Evolutionary conservation across 53 echinoderm and acorn worm genomes (phyloP).

Genomic region (Patiria pectinifera): DNA sequence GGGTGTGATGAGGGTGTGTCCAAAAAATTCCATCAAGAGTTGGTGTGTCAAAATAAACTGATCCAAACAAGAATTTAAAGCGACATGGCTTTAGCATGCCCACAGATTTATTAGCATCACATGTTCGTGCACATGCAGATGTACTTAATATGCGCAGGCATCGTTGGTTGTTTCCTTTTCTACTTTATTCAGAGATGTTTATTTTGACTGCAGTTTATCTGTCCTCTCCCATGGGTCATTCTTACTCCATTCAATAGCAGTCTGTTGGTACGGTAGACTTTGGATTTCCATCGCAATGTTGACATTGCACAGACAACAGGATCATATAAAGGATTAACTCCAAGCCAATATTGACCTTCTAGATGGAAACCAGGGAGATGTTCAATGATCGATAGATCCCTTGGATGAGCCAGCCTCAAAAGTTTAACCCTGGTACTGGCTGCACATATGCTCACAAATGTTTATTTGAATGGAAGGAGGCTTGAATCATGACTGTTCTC

Average conservation of each 20-base stretch:
- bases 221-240: background rate
- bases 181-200: background rate
- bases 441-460: background rate
- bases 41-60: no score
- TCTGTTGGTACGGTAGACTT: slow-evolving; percentile 26
- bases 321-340: background rate
- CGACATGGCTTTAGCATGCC: no score
- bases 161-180: background rate
- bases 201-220: background rate
- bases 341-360: slow-evolving; percentile 27
- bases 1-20: no score
- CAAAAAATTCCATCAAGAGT: no score
- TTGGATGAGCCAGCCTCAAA: slow-evolving; percentile 1
- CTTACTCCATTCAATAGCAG: background rate
- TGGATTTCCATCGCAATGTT: slow-evolving; percentile 1
- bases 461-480: slow-evolving; percentile 4
- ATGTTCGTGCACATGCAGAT: background rate
- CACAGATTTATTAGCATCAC: no score
- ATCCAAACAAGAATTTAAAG: no score
- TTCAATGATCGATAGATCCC: slow-evolving; percentile 22
- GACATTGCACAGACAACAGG: background rate
- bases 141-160: background rate
- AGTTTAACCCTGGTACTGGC: no score
- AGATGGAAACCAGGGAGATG: slow-evolving; percentile 11
- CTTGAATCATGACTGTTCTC: background rate